Percentiles rank a stretch among this genome's conserved stretches.
These are phyloP conservation scores for Pogonomyrmex californicus DNA, from an alignment of 1,140 invertebrate genomes.

Conservation along the genomic window DNA sequence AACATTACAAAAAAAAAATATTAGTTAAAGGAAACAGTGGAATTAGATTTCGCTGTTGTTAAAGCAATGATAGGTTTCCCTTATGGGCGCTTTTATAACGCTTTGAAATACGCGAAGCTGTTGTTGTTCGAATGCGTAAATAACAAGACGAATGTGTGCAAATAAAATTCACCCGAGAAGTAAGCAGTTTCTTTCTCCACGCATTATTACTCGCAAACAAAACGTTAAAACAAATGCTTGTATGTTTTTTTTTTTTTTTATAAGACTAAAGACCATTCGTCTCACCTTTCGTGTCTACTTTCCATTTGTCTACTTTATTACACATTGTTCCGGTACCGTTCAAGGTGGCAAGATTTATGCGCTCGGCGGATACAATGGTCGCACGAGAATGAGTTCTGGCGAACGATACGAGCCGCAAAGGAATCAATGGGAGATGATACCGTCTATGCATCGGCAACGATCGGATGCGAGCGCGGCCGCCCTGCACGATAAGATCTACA, in stretches of 20 bases:
- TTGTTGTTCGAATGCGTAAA: not conserved
- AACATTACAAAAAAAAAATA: too few species aligned
- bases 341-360: slow-evolving; percentile 92
- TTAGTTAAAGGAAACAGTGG: too few species aligned
- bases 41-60: not conserved
- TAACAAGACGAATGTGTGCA: not conserved
- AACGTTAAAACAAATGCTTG: not conserved
- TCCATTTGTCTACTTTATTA: slow-evolving; percentile 27
- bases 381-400: slow-evolving; percentile 91
- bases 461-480: slow-evolving; percentile 91
- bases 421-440: slow-evolving; percentile 94
- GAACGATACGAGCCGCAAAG: slow-evolving; percentile 91
- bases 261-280: slow-evolving; percentile 17
- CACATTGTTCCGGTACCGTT: not conserved
- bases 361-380: slow-evolving; percentile 95
- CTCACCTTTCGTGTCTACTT: not conserved
- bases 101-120: not conserved
- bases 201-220: not conserved
- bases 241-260: not conserved
- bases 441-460: slow-evolving; percentile 92
- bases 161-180: not conserved
- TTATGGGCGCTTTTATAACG: not conserved
- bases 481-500: slow-evolving; percentile 88
- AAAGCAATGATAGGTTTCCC: not conserved
- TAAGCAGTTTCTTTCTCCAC: not conserved